Evolutionary conservation across 2,888 invertebrate species (phyloP).

Genomic region (Molanna angustata): DNA sequence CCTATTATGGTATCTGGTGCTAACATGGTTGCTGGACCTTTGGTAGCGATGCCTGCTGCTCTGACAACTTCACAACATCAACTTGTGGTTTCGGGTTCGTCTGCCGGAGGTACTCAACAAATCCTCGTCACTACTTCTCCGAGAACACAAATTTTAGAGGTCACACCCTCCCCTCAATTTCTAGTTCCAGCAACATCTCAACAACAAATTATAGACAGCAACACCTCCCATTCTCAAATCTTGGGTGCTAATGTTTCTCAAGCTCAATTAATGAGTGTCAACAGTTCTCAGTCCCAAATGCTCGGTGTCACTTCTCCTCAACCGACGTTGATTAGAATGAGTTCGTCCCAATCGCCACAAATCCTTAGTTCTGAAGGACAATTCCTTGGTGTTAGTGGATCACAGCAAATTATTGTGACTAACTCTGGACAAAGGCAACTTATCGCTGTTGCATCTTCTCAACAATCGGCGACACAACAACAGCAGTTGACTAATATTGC

Average conservation of each 20-base stretch:
- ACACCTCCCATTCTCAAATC: background rate
- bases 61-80: background rate
- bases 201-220: background rate
- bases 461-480: background rate
- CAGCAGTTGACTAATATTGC: background rate
- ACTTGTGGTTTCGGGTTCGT: background rate
- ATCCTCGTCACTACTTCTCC: slow-evolving; percentile 4
- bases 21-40: too few relatives aligned
- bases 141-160: background rate
- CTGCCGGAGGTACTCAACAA: background rate
- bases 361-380: background rate
- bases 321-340: background rate
- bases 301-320: background rate
- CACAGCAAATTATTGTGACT: slow-evolving; percentile 2
- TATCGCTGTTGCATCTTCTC: background rate
- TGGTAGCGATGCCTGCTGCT: too few relatives aligned
- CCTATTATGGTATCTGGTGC: too few relatives aligned
- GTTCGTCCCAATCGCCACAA: background rate
- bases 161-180: slow-evolving; percentile 1
- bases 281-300: background rate
- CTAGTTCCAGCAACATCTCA: background rate
- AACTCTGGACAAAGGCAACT: slow-evolving; percentile 1
- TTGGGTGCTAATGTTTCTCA: slow-evolving; percentile 1
- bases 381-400: background rate
- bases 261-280: background rate